Evolutionary conservation across 2,888 invertebrate genomes (phyloP).

Genomic region (Agrilus biguttatus): DNA sequence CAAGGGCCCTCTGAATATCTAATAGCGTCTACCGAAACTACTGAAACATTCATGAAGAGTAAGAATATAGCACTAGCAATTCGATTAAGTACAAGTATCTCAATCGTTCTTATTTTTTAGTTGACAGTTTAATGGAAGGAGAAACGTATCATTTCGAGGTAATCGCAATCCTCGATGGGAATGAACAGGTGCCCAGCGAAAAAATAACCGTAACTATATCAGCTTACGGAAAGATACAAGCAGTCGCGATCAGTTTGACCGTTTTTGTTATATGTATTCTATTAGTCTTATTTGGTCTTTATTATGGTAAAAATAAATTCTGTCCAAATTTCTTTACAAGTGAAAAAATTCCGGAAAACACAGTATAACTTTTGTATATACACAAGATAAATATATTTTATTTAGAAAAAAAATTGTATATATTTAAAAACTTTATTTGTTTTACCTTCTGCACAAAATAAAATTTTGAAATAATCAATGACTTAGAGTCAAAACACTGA

Average conservation of each 20-base stretch:
- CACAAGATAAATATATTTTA: too few species aligned
- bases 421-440: too few species aligned
- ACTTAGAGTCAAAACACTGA: too few species aligned
- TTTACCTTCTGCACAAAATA: too few species aligned
- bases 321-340: slow-evolving; percentile 12
- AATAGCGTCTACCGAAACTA: slow-evolving; percentile 52
- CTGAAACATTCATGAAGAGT: slow-evolving; percentile 47
- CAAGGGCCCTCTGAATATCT: slow-evolving; percentile 46
- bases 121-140: slow-evolving; percentile 58
- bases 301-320: slow-evolving; percentile 36
- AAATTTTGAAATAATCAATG: too few species aligned
- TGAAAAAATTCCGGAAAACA: too few species aligned
- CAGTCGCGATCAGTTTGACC: slow-evolving; percentile 57
- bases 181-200: slow-evolving; percentile 47
- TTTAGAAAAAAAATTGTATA: too few species aligned
- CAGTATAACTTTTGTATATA: too few species aligned
- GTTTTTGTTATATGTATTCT: slow-evolving; percentile 53
- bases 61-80: neutral
- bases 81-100: too few species aligned
- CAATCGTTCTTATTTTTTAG: slow-evolving; percentile 27
- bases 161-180: slow-evolving; percentile 44
- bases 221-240: slow-evolving; percentile 53
- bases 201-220: slow-evolving; percentile 52
- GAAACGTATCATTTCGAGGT: slow-evolving; percentile 62
- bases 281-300: slow-evolving; percentile 47